Evolutionary conservation across 2,797 vertebrate genomes (phyloP), one percentile per base, ranked within the genome.

Genomic region (Enteromius radiatus): DNA sequence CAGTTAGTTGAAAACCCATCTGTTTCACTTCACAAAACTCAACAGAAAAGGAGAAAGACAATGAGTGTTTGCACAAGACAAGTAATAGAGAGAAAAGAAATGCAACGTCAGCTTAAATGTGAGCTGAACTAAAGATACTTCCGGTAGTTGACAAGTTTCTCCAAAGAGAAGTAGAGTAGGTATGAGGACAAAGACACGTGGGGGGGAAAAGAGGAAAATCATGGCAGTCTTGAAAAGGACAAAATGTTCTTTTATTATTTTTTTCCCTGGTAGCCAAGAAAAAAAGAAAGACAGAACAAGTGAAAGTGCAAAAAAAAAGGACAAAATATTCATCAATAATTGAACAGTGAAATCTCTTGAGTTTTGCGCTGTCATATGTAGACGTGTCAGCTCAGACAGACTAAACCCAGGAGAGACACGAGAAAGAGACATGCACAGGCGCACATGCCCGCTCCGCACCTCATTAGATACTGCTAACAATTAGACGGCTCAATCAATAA

Each of bases 271-370:
- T 52, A 64, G 84, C 79, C 23, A 54, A 26, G 45, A 70, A 61
- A 49, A 73, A 21, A 10, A 64, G 36, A 9, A 64, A 79, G 59
- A 33, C 36, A 38, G 43, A 43, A 84, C 23, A 52, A 41, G 65
- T 76, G 28, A 28, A 59, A 38, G 64, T 69, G 36, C 31, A 38
- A 33, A 64, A 36, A 64, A 36, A 56, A 84, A 83, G 68, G 84
- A 87, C 52, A 87, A 73, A 85, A 82, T 75, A 79, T 82, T 84
- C 64, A 87, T 87, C 81, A 84, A 81, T 87, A 84, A 87, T 85
- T 71, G 67, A 87, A 80, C 79, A 74, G 73, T 2, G 19, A 69
- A 65, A 23, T 69, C 63, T 80, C 77, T 69, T 23, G 80, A 69
- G 84, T 70, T 43, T 43, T 67, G 63, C 8, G 36, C 78, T 87